Evolutionary conservation across 2,797 vertebrate genomes (phyloP).

Genomic region (Poliocrania exsul): DNA sequence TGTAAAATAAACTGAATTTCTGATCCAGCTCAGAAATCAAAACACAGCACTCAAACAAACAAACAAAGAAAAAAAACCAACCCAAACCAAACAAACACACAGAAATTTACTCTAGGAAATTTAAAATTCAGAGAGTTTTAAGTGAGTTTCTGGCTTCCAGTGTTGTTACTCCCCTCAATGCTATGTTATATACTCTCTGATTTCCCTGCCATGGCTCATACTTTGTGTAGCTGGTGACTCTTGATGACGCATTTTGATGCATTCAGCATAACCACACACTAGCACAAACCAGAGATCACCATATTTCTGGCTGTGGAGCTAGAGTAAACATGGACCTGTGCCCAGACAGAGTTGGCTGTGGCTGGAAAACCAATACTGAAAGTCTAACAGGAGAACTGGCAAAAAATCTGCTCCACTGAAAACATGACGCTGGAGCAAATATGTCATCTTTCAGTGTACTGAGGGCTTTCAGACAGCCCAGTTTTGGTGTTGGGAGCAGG

Average conservation of each 20-base stretch:
- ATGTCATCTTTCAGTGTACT: not conserved
- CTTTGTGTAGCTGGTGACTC: slow-evolving; percentile 16
- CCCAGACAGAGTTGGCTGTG: slow-evolving; percentile 36
- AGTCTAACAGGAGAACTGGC: not conserved
- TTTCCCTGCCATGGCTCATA: not conserved
- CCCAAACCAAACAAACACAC: no score
- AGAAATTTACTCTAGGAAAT: no score
- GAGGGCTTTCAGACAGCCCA: not conserved
- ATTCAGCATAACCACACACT: slow-evolving; percentile 37
- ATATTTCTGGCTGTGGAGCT: slow-evolving; percentile 58
- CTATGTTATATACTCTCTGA: not conserved
- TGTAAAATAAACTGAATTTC: slow-evolving; percentile 23
- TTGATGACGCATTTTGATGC: slow-evolving; percentile 47
- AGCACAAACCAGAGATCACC: slow-evolving; percentile 25
- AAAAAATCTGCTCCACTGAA: slow-evolving; percentile 25
- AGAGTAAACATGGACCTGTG: slow-evolving; percentile 49
- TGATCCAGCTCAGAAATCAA: slow-evolving; percentile 12
- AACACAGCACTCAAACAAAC: not conserved
- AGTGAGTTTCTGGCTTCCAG: not conserved
- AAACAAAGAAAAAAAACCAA: not conserved
- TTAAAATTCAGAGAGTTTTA: not conserved
- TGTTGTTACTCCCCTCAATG: not conserved
- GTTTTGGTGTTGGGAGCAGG: not conserved
- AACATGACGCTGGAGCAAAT: not conserved
- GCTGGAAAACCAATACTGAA: slow-evolving; percentile 32